Evolutionary conservation across 2,113 vertebrate species (phyloP), one percentile per base, ranked within the genome.

Genomic region (Elachura formosa): DNA sequence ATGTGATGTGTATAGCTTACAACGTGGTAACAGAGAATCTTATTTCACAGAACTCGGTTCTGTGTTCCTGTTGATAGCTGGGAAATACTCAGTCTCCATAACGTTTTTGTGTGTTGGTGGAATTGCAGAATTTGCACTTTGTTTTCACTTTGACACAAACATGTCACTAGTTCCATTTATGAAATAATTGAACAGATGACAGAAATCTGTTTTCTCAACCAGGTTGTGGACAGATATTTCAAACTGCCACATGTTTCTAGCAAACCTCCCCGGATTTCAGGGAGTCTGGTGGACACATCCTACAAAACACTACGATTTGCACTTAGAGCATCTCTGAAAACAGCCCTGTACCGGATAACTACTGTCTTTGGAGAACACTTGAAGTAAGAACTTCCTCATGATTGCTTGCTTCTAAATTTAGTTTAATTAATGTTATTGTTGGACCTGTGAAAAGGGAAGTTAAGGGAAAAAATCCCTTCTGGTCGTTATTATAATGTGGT

Each of bases 181-280:
- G 29, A 90, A 87, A 40, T n/a, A 34, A 73, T 28, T 67, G 49
- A 87, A 7, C 4, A 61, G 40, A 21, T 61, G 29, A 80, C 63
- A 66, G 5, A 45, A 76, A 13, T 36, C 87, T 15, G 8, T 59
- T 45, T 74, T 89, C 79, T 63, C 74, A 38, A 61, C 95, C 96
- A 99, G 99, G 99, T 99, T 5, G 98, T 99, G 5, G 99, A 99
- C 90, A 98, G 98, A n/a, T 98, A 99, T 96, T 99, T 99, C 96
- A 99, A 99, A 93, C 98, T 99, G 92, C 99, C 99, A 79, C 99
- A 99, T 18, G 99, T 98, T 75, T 99, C 99, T 72, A 99, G 98
- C 93, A 99, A 99, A 63, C 98, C 99, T 5, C 89, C 98, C 34
- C 97, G 98, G 86, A 94, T 84, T 19, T 94, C 97, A 63, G 97